Conservation (phyloP, 2,113 vertebrate genomes). For the Numida meleagris region DNA sequence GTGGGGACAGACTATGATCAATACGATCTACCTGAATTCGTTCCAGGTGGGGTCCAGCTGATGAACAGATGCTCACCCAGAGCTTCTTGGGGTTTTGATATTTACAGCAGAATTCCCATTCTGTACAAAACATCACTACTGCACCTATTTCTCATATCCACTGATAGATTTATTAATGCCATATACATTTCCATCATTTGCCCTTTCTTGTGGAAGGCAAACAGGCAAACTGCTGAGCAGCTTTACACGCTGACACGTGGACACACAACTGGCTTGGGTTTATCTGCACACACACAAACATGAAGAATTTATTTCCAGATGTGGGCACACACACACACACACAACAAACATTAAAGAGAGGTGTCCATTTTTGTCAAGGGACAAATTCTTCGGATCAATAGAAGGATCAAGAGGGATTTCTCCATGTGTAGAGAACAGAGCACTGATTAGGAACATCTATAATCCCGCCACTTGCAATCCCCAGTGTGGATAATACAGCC, state of each 20-base stretch:
- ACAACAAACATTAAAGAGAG: neutral
- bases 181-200: neutral
- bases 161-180: neutral
- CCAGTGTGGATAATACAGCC: neutral
- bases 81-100: neutral
- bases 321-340: neutral
- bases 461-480: neutral
- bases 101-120: neutral
- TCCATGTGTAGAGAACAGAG: neutral
- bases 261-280: neutral
- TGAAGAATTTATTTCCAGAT: neutral
- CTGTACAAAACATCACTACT: neutral
- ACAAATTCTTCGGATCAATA: neutral
- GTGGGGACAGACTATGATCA: neutral
- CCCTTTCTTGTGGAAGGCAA: neutral
- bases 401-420: neutral
- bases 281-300: fast-evolving
- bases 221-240: neutral
- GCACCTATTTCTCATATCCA: neutral
- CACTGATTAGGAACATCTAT: neutral
- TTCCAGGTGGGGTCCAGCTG: neutral
- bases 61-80: neutral
- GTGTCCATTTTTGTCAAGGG: neutral
- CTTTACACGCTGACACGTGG: neutral
- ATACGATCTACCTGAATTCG: neutral